These are phyloP conservation scores for Oreortyx pictus DNA, from an alignment of 2,797 vertebrate genomes.

Conservation along the genomic window DNA sequence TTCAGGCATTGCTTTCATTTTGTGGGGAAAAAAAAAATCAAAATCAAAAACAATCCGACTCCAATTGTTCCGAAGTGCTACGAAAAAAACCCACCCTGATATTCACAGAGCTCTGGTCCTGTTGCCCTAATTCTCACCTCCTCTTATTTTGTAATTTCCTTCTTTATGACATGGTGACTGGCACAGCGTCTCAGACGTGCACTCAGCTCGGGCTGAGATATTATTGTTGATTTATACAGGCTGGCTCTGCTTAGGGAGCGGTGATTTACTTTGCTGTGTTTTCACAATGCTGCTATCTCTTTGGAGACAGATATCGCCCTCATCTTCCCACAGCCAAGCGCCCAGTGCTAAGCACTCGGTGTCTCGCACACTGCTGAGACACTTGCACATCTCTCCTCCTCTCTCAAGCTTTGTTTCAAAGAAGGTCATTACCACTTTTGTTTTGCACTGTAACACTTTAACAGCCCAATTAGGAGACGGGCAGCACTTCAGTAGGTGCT, in stretches of 20 bases:
- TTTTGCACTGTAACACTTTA: neutral
- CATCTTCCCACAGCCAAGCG: neutral
- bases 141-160: conserved; percentile 71
- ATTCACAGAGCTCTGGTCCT: conserved; percentile 49
- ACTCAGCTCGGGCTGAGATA: conserved; percentile 37
- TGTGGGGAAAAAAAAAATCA: neutral
- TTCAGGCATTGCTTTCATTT: conserved; percentile 47
- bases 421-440: neutral
- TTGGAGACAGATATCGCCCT: conserved; percentile 48
- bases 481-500: conserved; percentile 7
- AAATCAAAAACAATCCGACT: conserved; percentile 67
- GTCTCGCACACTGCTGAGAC: neutral
- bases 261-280: conserved; percentile 61
- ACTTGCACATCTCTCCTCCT: conserved; percentile 21
- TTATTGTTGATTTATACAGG: conserved; percentile 67
- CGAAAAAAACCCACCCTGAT: neutral
- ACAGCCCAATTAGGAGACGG: conserved; percentile 42
- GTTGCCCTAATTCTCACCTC: conserved; percentile 72
- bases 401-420: conserved; percentile 29
- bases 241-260: conserved; percentile 36
- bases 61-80: conserved; percentile 59
- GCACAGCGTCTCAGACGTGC: conserved; percentile 61
- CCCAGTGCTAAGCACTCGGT: conserved; percentile 30
- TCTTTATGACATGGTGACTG: conserved; percentile 24
- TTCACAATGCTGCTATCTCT: conserved; percentile 57